Base-by-base conservation (phyloP, 2,888 invertebrate species). In the Acrobasis suavella region DNA sequence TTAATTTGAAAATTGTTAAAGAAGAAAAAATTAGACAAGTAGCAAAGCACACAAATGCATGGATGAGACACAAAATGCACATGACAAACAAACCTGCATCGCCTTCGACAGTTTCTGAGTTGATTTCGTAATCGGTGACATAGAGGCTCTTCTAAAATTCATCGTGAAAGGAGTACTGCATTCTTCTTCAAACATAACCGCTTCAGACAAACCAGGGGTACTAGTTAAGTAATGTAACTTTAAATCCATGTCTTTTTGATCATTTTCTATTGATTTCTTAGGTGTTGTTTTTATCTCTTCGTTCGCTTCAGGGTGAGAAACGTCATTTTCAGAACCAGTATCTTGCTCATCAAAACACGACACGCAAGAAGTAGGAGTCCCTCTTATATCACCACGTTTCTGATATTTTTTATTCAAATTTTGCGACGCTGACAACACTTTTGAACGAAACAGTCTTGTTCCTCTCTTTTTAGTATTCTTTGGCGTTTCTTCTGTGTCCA, bases 101-200 rank as follows among this genome's bases (percentile, higher is more conserved):
- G 97, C 96, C 82, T 96, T 96, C 0, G 96, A 95, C 95, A 97
- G 95, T 83, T 96, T 95, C 83, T 97, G 96, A 22, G 97, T 96
- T 0, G 97, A 97, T 73, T 96, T 96, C 0, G 97, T 97, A 62
- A 97, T 97, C 1, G 97, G 97, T 14, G 97, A 97, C 96, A 97
- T 97, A 50, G 96, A 96, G 50, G 95, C 95, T 72, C 96, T 93
- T 65, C 94, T 93, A 64, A 94, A 89, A 68, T 87, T 89, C 5
- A 84, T 80, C 7, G 86, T 78, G 56, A 91, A 92, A 0, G 93
- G 93, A 1, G 92, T 92, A 2, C 76, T 67, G 60, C 86, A 87
- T 7, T 87, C 85, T 14, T 88, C 91, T 39, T 83, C 80, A 1
- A 84, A 80, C 16, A 78, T 72, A 14, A 76, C 73, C 2, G 73